Conservation (phyloP, 2,113 vertebrate genomes). For the Chaetops frenatus region DNA sequence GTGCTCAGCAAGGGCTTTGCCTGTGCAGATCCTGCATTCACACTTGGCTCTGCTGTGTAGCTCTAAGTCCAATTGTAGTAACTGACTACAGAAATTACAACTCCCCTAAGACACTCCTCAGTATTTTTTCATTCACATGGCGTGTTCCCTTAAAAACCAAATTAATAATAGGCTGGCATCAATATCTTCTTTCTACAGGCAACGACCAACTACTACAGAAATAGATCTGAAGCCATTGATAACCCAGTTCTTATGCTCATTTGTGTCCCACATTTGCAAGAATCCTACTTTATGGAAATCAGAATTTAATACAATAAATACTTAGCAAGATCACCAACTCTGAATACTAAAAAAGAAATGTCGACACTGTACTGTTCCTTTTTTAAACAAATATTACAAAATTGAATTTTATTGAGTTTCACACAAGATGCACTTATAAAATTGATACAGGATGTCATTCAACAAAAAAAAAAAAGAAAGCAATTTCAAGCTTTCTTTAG, state of each 20-base stretch:
- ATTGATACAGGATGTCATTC: slow-evolving; percentile 77
- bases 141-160: background rate
- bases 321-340: background rate
- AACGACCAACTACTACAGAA: background rate
- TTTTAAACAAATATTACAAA: slow-evolving; percentile 83
- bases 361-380: slow-evolving; percentile 35
- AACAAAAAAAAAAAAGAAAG: slow-evolving; percentile 66
- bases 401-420: slow-evolving; percentile 81
- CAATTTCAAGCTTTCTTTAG: slow-evolving; percentile 61
- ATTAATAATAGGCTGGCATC: background rate
- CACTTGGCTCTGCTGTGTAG: background rate
- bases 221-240: background rate
- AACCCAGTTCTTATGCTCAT: background rate
- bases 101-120: background rate
- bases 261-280: background rate
- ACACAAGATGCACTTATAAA: slow-evolving; percentile 84
- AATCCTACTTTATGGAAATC: background rate
- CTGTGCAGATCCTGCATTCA: background rate
- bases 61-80: background rate
- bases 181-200: background rate
- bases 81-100: background rate
- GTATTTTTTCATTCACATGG: background rate
- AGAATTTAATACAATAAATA: background rate
- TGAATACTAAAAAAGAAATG: slow-evolving; percentile 36
- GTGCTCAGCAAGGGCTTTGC: background rate